A percentile compares a stretch with the other conserved stretches of the same genome.
These are phyloP conservation scores for Cantharis nigra DNA, from an alignment of 2,888 invertebrate species.

Conservation along the genomic window DNA sequence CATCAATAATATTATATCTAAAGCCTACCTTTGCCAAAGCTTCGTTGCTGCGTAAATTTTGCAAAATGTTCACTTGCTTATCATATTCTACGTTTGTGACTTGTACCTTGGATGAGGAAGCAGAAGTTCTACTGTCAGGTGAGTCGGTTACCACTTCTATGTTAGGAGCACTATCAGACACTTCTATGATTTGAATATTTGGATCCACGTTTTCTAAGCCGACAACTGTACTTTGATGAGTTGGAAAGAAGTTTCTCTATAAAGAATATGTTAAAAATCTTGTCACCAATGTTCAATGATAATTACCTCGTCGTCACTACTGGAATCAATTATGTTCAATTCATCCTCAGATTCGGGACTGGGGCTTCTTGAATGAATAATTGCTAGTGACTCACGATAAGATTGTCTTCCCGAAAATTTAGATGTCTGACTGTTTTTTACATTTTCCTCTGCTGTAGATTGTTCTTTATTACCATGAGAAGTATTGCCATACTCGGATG, in stretches of 20 bases:
- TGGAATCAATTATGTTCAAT: constrained; percentile 53
- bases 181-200: not conserved
- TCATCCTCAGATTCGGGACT: constrained; percentile 37
- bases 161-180: not conserved
- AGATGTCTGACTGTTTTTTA: not conserved
- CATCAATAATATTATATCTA: no score
- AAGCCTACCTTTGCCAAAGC: not conserved
- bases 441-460: not conserved
- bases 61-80: not conserved
- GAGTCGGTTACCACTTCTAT: not conserved
- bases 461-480: not conserved
- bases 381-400: not conserved
- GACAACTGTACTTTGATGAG: not conserved
- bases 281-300: constrained; percentile 38
- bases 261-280: not conserved
- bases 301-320: constrained; percentile 57
- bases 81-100: not conserved
- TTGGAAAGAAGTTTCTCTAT: not conserved
- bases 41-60: not conserved
- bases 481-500: not conserved
- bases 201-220: not conserved
- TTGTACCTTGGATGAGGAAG: not conserved
- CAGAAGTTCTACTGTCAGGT: not conserved
- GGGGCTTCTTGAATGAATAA: constrained; percentile 5
- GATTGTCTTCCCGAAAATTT: not conserved